These are phyloP conservation scores for Drosophila pruinosa DNA, from an alignment of 1,140 invertebrate genomes.

Conservation along the genomic window DNA sequence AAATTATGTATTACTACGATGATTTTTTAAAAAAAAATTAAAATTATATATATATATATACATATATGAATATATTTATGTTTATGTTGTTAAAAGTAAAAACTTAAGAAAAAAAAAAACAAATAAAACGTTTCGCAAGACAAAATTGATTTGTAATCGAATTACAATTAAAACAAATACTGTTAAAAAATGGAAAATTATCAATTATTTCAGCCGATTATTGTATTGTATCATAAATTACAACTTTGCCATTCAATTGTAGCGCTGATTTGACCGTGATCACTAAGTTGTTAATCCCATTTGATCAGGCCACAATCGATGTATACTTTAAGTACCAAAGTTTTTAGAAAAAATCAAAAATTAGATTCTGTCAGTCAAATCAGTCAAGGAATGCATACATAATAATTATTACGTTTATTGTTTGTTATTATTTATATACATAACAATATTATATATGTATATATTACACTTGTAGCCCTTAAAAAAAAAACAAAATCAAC, in stretches of 20 bases:
- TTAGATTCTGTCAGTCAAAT: neutral
- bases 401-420: constrained; percentile 62
- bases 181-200: constrained; percentile 49
- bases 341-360: constrained; percentile 17
- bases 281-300: constrained; percentile 14
- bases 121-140: constrained; percentile 30
- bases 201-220: constrained; percentile 23
- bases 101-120: constrained; percentile 33
- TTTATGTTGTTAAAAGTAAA: constrained; percentile 75
- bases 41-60: constrained; percentile 33
- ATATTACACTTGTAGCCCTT: constrained; percentile 58
- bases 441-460: constrained; percentile 35
- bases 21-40: constrained; percentile 64
- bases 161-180: constrained; percentile 65
- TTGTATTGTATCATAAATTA: constrained; percentile 12
- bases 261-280: constrained; percentile 20
- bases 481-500: constrained; percentile 40
- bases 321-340: constrained; percentile 30
- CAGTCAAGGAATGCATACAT: neutral
- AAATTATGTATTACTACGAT: constrained; percentile 66
- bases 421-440: constrained; percentile 68
- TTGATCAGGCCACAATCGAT: constrained; percentile 15
- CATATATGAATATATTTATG: constrained; percentile 66
- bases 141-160: constrained; percentile 70
- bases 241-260: neutral